Evolutionary conservation across 1,140 invertebrate genomes (phyloP), one percentile per base, ranked within the genome.

Genomic region (Chlorops oryzae): DNA sequence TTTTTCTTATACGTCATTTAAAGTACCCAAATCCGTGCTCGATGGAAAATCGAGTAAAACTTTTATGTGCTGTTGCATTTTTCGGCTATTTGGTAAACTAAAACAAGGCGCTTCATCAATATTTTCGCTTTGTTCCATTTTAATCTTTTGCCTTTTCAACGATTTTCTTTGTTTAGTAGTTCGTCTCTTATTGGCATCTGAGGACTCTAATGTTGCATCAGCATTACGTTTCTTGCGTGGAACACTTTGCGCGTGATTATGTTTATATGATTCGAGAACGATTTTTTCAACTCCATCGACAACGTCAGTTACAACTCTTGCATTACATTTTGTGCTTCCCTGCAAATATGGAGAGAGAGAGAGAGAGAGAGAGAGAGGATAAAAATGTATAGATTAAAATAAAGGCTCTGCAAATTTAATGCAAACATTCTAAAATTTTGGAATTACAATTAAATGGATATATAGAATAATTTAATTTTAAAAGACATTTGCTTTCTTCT

Each of bases 261-360:
- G 69, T 23, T 64, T 47, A 10, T 60, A 68, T 6, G 68, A 67
- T 32, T 62, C 61, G 3, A 70, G 55, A 20, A 70, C 63, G 21
- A 72, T 65, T 39, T 64, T 63, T 13, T 71, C 58, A 3, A 64
- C 64, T 13, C 69, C 69, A 18, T 71, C 59, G 3, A 70, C 53
- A 22, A 72, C 56, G 43, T 70, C 59, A 15, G 70, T 72, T 1
- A 72, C 65, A 5, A 72, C 65, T 1, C 70, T 58, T 5, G 70
- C 70, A 50, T 60, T 67, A 57, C 70, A 72, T 51, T 72, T 72
- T 24, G 64, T 61, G 57, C 70, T 72, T 18, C 67, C 69, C 66
- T 72, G 38, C 23, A 44, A 59, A 27, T 10, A 3, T 42, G 41
- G n/a, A 27, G 18, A 50, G 23, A 38, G 40, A 22, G 6, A 27